A percentile compares a stretch with the other conserved stretches of the same genome.
Conservation (phyloP, 2,888 invertebrate species). For the Chloroclysta siterata region DNA sequence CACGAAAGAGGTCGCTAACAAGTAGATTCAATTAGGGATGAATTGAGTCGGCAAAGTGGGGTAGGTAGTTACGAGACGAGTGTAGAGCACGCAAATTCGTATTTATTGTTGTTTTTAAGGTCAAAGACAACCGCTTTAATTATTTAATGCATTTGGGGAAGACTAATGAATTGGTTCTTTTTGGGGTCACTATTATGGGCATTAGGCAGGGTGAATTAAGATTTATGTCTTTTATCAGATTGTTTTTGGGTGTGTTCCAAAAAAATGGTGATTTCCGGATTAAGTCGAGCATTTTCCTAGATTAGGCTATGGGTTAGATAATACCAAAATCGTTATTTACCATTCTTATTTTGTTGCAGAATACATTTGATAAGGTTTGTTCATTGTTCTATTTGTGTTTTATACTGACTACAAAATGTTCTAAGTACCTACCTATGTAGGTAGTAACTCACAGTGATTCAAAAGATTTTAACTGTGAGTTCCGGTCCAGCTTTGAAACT, state of each 20-base stretch:
- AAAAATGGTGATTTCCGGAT: background rate
- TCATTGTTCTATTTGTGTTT: no score
- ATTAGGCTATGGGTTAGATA: no score
- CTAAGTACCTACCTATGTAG: no score
- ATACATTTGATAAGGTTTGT: no score
- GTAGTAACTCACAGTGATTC: no score
- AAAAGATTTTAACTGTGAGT: no score
- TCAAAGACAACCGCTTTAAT: constrained; percentile 36
- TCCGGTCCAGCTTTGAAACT: no score
- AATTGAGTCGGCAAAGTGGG: constrained; percentile 49
- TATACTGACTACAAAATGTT: no score
- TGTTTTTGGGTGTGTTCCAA: constrained; percentile 19
- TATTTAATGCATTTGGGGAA: constrained; percentile 42
- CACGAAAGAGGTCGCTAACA: constrained; percentile 41
- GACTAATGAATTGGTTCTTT: constrained; percentile 41
- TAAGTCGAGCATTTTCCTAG: background rate
- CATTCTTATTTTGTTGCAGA: no score
- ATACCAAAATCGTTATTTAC: no score
- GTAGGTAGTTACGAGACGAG: constrained; percentile 38
- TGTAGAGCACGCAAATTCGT: constrained; percentile 31
- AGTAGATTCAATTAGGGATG: constrained; percentile 50
- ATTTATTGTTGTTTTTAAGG: constrained; percentile 34
- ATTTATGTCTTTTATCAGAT: constrained; percentile 29
- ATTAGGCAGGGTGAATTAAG: constrained; percentile 18
- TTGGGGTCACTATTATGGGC: constrained; percentile 21